Evolutionary conservation across 2,888 invertebrate genomes (phyloP).

Genomic region (Uloborus plumipes): DNA sequence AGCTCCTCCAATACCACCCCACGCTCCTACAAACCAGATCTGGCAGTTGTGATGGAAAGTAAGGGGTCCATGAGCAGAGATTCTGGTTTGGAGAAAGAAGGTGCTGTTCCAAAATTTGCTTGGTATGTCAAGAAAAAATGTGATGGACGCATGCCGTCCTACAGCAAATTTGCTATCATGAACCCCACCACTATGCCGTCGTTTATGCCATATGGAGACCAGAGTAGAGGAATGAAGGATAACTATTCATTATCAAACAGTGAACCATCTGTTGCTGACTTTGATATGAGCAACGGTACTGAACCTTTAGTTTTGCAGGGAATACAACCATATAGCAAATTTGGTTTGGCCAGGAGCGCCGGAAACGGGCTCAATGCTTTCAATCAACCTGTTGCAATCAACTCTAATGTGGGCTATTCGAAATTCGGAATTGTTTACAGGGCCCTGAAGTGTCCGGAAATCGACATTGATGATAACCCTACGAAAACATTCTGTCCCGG

Average conservation of each 20-base stretch:
- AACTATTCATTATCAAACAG: slow-evolving; percentile 20
- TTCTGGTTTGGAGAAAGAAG: slow-evolving; percentile 47
- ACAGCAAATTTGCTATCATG: slow-evolving; percentile 26
- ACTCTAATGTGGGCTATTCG: slow-evolving; percentile 19
- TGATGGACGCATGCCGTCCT: slow-evolving; percentile 2
- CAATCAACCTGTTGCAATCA: background rate
- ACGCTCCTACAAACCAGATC: slow-evolving; percentile 16
- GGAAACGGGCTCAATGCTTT: slow-evolving; percentile 22
- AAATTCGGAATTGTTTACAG: slow-evolving; percentile 21
- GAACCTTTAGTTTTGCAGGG: slow-evolving; percentile 7
- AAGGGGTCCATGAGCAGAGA: slow-evolving; percentile 33
- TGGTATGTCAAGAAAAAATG: slow-evolving; percentile 17
- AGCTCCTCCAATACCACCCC: slow-evolving; percentile 38
- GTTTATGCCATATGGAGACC: slow-evolving; percentile 1
- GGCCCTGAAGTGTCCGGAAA: background rate
- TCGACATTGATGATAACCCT: background rate
- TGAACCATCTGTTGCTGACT: slow-evolving; percentile 44
- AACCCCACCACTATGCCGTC: background rate
- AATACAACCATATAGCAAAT: slow-evolving; percentile 31
- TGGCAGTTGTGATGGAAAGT: slow-evolving; percentile 16
- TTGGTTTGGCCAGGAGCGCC: slow-evolving; percentile 27
- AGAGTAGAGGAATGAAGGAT: slow-evolving; percentile 20
- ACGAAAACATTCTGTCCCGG: background rate
- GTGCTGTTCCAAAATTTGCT: slow-evolving; percentile 1
- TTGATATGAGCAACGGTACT: background rate